A percentile compares a stretch with the other conserved stretches of the same genome.
phyloP scores from a whole-genome alignment of 2,113 vertebrate genomes.

The Zosterops lateralis region DNA sequence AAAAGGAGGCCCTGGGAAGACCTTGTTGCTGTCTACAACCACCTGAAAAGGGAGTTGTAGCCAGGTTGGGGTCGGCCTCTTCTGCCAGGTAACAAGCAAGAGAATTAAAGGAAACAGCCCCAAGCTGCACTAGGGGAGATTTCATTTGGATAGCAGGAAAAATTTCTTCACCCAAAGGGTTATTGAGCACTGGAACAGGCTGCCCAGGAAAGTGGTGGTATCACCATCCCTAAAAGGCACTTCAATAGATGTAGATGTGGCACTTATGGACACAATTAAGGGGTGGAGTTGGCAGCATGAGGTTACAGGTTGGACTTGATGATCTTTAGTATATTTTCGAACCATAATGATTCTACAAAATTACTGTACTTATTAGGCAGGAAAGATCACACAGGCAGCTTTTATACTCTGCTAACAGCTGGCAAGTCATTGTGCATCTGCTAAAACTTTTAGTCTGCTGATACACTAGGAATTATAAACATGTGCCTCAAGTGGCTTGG shows the following conservation, averaged over 20 bases:
- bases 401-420: neutral
- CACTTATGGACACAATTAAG: neutral
- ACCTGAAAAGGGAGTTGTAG: fast-evolving
- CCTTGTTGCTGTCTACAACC: fast-evolving
- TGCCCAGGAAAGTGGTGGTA: neutral
- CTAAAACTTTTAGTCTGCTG: neutral
- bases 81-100: fast-evolving
- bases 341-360: neutral
- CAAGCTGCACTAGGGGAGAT: neutral
- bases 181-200: fast-evolving
- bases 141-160: neutral
- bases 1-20: neutral
- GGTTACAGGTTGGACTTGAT: neutral
- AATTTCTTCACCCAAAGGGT: neutral
- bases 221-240: neutral
- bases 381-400: neutral
- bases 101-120: neutral
- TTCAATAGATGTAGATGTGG: neutral
- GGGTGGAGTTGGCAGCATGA: neutral
- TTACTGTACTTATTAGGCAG: neutral
- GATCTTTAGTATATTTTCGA: neutral
- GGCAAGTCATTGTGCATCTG: neutral
- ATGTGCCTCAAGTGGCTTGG: neutral
- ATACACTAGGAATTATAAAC: neutral
- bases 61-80: neutral